Evolutionary conservation across 1,140 invertebrate genomes (phyloP), one percentile per base, ranked within the genome.

Genomic region (Achatina immaculata): DNA sequence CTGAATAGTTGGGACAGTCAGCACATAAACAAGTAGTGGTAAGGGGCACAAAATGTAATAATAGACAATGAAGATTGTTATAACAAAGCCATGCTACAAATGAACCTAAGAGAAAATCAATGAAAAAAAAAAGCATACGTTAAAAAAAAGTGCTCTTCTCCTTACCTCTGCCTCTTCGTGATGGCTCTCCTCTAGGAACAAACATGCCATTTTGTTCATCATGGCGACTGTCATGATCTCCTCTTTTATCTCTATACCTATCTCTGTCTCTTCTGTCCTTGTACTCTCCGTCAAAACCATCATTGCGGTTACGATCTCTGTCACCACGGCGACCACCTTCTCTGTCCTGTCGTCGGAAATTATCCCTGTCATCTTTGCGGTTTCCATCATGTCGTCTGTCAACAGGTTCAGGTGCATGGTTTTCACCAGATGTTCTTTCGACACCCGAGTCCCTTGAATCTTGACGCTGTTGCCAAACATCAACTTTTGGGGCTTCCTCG

Each of bases 171-270:
- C 89, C 89, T 81, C 89, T 83, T 69, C 87, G 83, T 3, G 95
- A 96, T 0, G 95, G 95, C 88, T 96, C 95, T 3, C 95, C 95
- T 24, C 95, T 93, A 0, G 95, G 95, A 19, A 95, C 94, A 91
- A 96, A 88, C 16, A 78, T 79, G 51, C 79, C 69, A 65, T 78
- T 73, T 21, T 66, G 45, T 34, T 69, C 71, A 74, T 71, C 77
- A 38, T 55, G 73, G n/a, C 73, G 43, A n/a, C 21, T 24, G n/a
- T 77, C 81, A n/a, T 51, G 34, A 45, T 51, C 79, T 14, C 24
- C 78, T 58, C 66, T 55, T 73, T 74, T 81, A 34, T 83, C 79
- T 31, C 77, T 58, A 42, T 76, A 66, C 11, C 73, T 79, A 66
- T 82, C 73, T 51, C 45, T 81, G 62, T 66, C 83, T 48, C 58